phyloP scores from a whole-genome alignment of 2,113 vertebrate genomes.

The Neofelis nebulosa region DNA sequence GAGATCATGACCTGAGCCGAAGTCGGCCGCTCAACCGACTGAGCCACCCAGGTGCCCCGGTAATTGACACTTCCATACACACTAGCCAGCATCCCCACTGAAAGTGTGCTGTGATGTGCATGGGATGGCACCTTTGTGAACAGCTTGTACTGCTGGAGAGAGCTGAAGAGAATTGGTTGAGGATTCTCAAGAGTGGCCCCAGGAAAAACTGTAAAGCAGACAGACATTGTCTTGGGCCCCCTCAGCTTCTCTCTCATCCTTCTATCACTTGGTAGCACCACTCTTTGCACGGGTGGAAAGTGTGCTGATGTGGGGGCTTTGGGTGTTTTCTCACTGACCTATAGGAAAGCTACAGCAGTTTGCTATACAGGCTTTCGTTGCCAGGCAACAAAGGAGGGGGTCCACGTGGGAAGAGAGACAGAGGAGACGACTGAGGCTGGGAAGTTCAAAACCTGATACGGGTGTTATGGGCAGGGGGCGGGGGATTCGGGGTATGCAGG shows the following conservation, averaged over 20 bases:
- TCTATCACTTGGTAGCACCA: background rate
- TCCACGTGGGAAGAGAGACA: background rate
- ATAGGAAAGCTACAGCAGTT: background rate
- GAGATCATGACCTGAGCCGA: too few species aligned
- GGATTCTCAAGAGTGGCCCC: background rate
- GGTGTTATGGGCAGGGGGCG: too few species aligned
- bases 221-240: background rate
- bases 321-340: background rate
- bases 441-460: background rate
- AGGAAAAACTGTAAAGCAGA: background rate
- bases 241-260: background rate
- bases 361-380: background rate
- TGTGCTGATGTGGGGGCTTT: background rate
- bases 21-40: too few species aligned
- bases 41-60: too few species aligned
- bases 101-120: background rate
- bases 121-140: background rate
- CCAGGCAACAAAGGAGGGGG: background rate
- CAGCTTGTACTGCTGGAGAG: background rate
- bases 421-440: background rate
- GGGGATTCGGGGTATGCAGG: background rate
- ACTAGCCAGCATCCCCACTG: background rate
- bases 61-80: accelerated
- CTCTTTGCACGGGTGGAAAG: background rate
- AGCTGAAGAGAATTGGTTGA: background rate